Evolutionary conservation across 2,888 invertebrate genomes (phyloP), one percentile per base, ranked within the genome.

Genomic region (Clanis bilineata): DNA sequence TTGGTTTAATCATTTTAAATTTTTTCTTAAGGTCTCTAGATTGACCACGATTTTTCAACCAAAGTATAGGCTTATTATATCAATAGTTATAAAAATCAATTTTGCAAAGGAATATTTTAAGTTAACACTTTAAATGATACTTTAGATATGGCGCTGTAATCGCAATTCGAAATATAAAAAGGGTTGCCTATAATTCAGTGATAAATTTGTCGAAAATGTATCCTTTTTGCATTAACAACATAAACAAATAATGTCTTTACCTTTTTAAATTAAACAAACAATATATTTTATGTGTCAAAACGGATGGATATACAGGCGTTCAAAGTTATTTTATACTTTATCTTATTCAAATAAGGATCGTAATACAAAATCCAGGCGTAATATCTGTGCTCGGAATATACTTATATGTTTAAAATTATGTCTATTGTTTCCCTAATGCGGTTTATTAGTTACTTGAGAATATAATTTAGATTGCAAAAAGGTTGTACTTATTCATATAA

Each of bases 1-100:
- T 51, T 18, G 28, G 32, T 28, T 51, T 51, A 51, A 51, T 47
- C 32, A 51, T 18, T 51, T 28, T 47, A 7, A 47, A 47, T 2
- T n/a, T 28, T 25, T 47, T 28, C 25, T 32, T 51, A 51, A 51
- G 51, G 51, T 51, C 51, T 51, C 51, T 51, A 18, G 51, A 51
- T 18, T 10, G 32, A 32, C 32, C 25, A 51, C 28, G 51, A n/a
- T n/a, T 32, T 32, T 51, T 47, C 32, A 15, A 7, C 18, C 6
- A 4, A 28, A 5, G 2, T 9, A 41, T 51, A 18, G 18, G 18
- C 10, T 18, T 28, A 32, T 51, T 51, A 32, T 7, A 18, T 10
- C 32, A 10, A 28, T 28, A 10, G 15, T 32, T 51, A 51, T 51
- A 32, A 10, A 28, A 51, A 51, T 15, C 18, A 51, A 32, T 32